These are phyloP conservation scores for Alectoris magna DNA, from an alignment of 2,797 vertebrate species.

Conservation along the genomic window DNA sequence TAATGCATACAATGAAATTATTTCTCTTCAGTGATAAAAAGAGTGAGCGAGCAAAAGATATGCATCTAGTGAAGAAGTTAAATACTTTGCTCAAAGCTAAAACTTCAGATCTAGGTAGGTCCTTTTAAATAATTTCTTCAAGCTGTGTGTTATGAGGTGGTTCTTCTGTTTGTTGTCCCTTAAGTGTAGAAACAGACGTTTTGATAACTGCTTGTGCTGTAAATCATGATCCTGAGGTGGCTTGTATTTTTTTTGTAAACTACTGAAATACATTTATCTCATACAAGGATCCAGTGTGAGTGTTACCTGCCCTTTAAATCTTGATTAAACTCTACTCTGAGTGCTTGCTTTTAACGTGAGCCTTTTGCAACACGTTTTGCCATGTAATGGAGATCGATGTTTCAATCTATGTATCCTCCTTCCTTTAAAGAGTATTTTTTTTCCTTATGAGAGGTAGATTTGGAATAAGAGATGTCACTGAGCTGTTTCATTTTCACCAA, in stretches of 20 bases:
- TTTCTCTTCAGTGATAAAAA: slow-evolving; percentile 91
- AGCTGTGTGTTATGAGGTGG: neutral
- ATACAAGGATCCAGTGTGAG: neutral
- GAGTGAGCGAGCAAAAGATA: slow-evolving; percentile 95
- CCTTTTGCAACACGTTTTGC: no score
- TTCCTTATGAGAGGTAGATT: neutral
- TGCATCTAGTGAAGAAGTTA: slow-evolving; percentile 94
- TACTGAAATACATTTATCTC: neutral
- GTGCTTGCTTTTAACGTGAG: neutral
- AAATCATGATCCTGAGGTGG: neutral
- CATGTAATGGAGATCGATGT: neutral
- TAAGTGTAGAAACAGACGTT: neutral
- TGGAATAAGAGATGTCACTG: neutral
- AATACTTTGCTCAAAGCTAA: slow-evolving; percentile 84
- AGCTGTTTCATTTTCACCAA: neutral
- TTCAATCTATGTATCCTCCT: neutral
- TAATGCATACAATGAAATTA: neutral
- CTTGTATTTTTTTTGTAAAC: neutral
- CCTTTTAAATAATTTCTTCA: neutral
- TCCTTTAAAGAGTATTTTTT: neutral
- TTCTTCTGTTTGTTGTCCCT: neutral
- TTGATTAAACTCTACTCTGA: neutral
- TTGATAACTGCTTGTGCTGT: neutral
- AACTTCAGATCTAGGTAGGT: slow-evolving; percentile 73
- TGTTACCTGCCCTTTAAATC: neutral